phyloP scores from a whole-genome alignment of 2,888 invertebrate species.

The Venusia cambrica region DNA sequence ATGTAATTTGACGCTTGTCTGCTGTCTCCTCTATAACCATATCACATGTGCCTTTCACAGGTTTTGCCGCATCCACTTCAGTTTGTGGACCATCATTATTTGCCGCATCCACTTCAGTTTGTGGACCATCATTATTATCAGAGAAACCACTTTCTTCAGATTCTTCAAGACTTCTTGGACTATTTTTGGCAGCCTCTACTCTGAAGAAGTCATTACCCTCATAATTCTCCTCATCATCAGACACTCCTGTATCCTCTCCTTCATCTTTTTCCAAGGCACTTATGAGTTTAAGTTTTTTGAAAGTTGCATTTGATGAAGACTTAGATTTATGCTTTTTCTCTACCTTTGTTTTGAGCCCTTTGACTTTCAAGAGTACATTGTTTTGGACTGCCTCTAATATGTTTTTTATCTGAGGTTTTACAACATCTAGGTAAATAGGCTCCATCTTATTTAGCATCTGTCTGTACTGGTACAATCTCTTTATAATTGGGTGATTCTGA shows the following conservation, averaged over 20 bases:
- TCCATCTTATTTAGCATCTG: constrained; percentile 88
- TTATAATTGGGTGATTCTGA: constrained; percentile 93
- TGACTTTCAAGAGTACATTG: constrained; percentile 54
- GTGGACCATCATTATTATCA: constrained; percentile 56
- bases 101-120: constrained; percentile 50
- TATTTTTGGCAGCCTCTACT: constrained; percentile 29
- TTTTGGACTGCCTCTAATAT: constrained; percentile 79
- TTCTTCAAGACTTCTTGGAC: constrained; percentile 51
- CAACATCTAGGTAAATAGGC: constrained; percentile 84
- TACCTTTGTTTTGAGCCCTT: constrained; percentile 39
- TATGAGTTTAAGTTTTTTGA: constrained; percentile 67
- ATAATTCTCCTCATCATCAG: constrained; percentile 66
- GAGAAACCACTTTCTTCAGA: constrained; percentile 72
- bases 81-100: constrained; percentile 46
- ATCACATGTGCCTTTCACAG: no score
- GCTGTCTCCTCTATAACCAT: constrained; percentile 52
- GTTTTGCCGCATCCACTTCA: constrained; percentile 53
- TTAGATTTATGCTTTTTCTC: constrained; percentile 56
- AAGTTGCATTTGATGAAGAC: constrained; percentile 45
- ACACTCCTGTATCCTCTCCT: constrained; percentile 68
- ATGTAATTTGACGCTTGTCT: constrained; percentile 92
- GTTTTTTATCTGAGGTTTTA: constrained; percentile 85
- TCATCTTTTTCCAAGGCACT: constrained; percentile 61
- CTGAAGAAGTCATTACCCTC: constrained; percentile 62
- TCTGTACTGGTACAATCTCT: constrained; percentile 90